These are phyloP conservation scores for Phylloscopus collybita DNA, from an alignment of 2,797 vertebrate genomes.

Conservation along the genomic window DNA sequence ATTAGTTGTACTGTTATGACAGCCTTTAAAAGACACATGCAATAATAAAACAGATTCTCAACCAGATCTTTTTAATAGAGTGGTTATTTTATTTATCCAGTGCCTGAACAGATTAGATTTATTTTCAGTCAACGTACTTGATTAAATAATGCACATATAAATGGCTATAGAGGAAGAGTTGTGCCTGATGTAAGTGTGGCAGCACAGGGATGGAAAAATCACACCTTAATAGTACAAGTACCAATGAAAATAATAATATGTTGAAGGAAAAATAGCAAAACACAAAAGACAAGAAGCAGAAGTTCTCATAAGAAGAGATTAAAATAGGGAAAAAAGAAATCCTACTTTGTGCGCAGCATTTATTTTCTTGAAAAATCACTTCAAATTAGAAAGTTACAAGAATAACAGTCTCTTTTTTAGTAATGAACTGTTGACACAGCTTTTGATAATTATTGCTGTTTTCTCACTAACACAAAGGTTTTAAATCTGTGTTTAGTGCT, in stretches of 20 bases:
- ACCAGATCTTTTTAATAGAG: not conserved
- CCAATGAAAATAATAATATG: not conserved
- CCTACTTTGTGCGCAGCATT: accelerated
- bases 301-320: not conserved
- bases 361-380: not conserved
- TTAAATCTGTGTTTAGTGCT: not conserved
- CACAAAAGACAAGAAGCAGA: not conserved
- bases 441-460: not conserved
- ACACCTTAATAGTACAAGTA: not conserved
- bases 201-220: not conserved
- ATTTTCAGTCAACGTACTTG: not conserved
- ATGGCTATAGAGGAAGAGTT: not conserved
- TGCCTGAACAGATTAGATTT: not conserved
- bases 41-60: not conserved
- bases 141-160: not conserved
- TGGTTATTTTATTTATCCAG: not conserved
- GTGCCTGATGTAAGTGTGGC: not conserved
- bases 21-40: not conserved
- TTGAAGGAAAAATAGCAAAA: not conserved
- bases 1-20: not conserved
- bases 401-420: not conserved
- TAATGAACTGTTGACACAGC: not conserved
- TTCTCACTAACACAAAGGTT: not conserved
- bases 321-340: not conserved
- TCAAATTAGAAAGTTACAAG: not conserved